Base-by-base conservation (phyloP, 2,888 invertebrate species). In the Watsonalla binaria region DNA sequence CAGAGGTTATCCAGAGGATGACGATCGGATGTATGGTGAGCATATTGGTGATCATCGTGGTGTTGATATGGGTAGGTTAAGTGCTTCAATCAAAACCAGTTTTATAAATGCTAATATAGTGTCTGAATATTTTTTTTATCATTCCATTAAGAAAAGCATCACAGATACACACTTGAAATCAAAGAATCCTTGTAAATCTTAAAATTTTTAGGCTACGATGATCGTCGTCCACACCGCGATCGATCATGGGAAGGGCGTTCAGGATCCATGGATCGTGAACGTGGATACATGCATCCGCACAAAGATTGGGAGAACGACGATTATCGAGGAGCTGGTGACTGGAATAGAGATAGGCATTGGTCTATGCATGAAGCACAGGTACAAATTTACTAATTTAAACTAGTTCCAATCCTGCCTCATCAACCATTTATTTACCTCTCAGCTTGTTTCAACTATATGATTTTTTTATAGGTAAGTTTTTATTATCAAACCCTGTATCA, bases 231-330 rank as follows among this genome's bases (percentile, higher is more conserved):
- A 6, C 85, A 83, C 58, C 89, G 92, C 45, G 89, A 92, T 65
- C 91, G 89, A 45, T 92, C 93, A 14, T 92, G 93, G 93, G 92
- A 92, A 59, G 86, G 90, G n/a, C 80, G 90, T 6, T 85, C 89
- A 49, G 80, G 86, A 6, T 90, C 91, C 0, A 74, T 90, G 59
- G 91, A 91, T 48, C 84, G 89, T 52, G 91, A 91, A 51, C 82
- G 91, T 45, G 81, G 82, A 1, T 91, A 90, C 56, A 79, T 90
- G 66, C 91, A 91, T 69, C 80, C 86, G 0, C 90, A 86, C 60
- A 91, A 91, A 72, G 91, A 91, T 11, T 91, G 91, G 91, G 90
- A 91, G 14, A 85, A 80, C 68, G 90, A 90, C 47, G 93, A 93
- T 52, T 93, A 92, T 59, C 89, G 92, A 51, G 82, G 90, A 47